These are phyloP conservation scores for Mycteria americana DNA, from an alignment of 2,797 vertebrate species.

Conservation along the genomic window DNA sequence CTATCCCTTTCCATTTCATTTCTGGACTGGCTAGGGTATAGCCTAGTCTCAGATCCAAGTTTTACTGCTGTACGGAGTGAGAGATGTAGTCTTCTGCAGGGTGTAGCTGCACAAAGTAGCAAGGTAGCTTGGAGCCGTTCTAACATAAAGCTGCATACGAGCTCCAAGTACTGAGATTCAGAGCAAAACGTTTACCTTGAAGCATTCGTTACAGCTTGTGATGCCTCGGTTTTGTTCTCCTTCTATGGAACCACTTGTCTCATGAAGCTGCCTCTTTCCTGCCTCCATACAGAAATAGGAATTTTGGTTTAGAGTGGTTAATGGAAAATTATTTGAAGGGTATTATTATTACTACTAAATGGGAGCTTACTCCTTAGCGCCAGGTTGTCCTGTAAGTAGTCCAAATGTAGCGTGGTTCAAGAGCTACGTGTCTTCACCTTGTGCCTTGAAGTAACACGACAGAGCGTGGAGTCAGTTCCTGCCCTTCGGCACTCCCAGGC, in stretches of 20 bases:
- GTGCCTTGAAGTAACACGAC: neutral
- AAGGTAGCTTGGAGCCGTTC: neutral
- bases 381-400: neutral
- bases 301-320: neutral
- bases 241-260: neutral
- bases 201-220: neutral
- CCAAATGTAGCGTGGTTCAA: neutral
- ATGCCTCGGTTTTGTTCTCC: neutral
- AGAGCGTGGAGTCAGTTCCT: neutral
- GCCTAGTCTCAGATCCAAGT: neutral
- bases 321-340: neutral
- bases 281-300: neutral
- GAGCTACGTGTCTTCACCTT: neutral
- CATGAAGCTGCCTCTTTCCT: neutral
- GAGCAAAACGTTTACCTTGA: neutral
- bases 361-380: neutral
- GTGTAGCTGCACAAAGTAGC: neutral
- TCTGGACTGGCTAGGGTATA: neutral
- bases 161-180: neutral
- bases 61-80: neutral
- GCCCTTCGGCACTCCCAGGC: neutral
- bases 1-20: neutral
- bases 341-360: neutral
- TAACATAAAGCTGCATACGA: neutral
- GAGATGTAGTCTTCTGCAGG: neutral